phyloP scores from a whole-genome alignment of 2,888 invertebrate species.

The Palloptera scutellata region DNA sequence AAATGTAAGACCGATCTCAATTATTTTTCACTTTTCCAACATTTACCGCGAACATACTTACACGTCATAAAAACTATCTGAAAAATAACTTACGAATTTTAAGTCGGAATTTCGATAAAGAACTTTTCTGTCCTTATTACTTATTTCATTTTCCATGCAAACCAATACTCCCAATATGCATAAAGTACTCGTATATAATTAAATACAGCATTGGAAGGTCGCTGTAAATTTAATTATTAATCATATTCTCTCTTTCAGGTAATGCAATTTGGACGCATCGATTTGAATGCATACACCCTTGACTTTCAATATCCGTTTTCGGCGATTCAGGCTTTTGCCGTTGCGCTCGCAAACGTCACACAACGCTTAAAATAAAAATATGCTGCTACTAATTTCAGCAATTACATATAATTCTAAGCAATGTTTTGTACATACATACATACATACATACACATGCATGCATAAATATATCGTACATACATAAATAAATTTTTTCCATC shows the following conservation, averaged over 20 bases:
- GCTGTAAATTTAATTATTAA: not conserved
- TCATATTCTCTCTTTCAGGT: constrained; percentile 72
- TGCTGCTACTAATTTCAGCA: not conserved
- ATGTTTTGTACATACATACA: too few relatives aligned
- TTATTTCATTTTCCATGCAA: not conserved
- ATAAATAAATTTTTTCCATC: not conserved
- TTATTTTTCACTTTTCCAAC: too few relatives aligned
- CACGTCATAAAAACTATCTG: too few relatives aligned
- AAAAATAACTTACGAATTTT: too few relatives aligned
- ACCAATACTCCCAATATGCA: not conserved
- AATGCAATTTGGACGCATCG: constrained; percentile 99
- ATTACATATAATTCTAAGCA: not conserved
- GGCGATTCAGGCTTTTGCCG: constrained; percentile 97
- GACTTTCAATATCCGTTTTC: constrained; percentile 99
- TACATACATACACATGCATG: too few relatives aligned
- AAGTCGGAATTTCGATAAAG: too few relatives aligned
- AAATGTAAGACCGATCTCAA: too few relatives aligned
- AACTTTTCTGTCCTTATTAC: too few relatives aligned
- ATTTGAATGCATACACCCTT: constrained; percentile 97
- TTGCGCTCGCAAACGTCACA: constrained; percentile 76
- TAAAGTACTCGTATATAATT: not conserved
- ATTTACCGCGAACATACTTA: too few relatives aligned
- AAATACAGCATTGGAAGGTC: not conserved
- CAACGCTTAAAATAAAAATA: constrained; percentile 62
- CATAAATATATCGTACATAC: too few relatives aligned